Evolutionary conservation across 2,113 vertebrate species (phyloP), one percentile per base, ranked within the genome.

Genomic region (Prochilodus magdalenae): DNA sequence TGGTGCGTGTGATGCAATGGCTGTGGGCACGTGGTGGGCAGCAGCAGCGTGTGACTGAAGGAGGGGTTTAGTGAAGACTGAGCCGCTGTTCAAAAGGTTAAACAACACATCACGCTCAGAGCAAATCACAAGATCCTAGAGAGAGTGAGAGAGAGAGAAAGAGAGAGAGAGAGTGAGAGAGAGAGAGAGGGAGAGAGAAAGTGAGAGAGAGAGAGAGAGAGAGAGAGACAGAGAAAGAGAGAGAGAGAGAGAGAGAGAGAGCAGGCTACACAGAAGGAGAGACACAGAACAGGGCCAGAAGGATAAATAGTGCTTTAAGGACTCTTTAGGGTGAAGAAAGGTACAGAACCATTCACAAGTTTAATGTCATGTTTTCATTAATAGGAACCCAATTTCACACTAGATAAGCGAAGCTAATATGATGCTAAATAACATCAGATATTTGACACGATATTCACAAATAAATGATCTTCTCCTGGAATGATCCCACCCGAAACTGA

Each of bases 101-200:
- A 84, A 65, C 89, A 76, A 89, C 89, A 91, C 87, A 91, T 89
- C 84, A 90, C 87, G 89, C 92, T 94, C 87, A 71, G 85, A 93
- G 93, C 91, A 87, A 90, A 93, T 94, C 94, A 94, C 93, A 94
- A 94, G 93, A 92, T 91, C 87, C 80, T 57, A 59, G 77, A 14
- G 20, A 70, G 57, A 11, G n/a, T 13, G 24, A 26, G 24, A 60
- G 57, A 60, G 57, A 60, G 57, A 60, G 57, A 60, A n/a, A 26
- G 22, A 16, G 76, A 67, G n/a, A 30, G 57, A 47, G 71, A 70
- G 62, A 33, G 55, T 36, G n/a, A 51, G 30, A 15, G 29, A 65
- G 20, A 16, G 59, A 81, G 84, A 36, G 80, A 5, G 47, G 74
- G 78, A 73, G 44, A 29, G 86, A 80, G 47, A 77, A 75, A 22